Evolutionary conservation across 53 echinoderm and acorn worm species (phyloP).

Genomic region (Zoroaster sp.): DNA sequence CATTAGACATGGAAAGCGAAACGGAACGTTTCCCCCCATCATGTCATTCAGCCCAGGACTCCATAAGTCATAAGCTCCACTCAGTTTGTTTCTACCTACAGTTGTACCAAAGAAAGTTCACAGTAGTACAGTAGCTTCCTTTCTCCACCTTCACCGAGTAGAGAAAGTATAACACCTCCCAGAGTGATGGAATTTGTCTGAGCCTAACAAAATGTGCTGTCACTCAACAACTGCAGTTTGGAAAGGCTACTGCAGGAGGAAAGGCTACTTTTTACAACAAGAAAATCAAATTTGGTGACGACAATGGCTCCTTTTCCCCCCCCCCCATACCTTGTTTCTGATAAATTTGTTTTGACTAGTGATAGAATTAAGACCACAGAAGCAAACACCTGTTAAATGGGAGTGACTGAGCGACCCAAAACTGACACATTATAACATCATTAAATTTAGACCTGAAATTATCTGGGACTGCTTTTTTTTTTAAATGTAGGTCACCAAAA

Average conservation of each 20-base stretch:
- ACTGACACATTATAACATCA: too few relatives aligned
- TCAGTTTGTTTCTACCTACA: too few relatives aligned
- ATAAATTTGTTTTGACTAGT: neutral
- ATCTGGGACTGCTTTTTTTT: too few relatives aligned
- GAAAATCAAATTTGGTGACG: neutral
- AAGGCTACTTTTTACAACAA: neutral
- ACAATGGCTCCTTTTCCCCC: neutral
- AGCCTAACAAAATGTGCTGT: slow-evolving; percentile 4
- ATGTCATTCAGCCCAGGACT: neutral
- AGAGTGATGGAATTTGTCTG: slow-evolving; percentile 18
- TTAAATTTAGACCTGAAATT: too few relatives aligned
- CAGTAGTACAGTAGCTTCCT: too few relatives aligned
- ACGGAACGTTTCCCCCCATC: neutral
- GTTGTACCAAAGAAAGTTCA: too few relatives aligned
- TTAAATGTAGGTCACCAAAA: too few relatives aligned
- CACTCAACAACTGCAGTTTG: neutral
- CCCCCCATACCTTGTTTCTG: neutral
- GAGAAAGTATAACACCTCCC: neutral
- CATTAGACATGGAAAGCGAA: slow-evolving; percentile 1
- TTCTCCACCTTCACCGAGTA: too few relatives aligned
- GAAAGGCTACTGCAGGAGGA: neutral
- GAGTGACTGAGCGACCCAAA: too few relatives aligned
- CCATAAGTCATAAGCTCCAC: too few relatives aligned
- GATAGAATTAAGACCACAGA: too few relatives aligned
- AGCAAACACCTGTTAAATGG: too few relatives aligned